Evolutionary conservation across 2,797 vertebrate genomes (phyloP), one percentile per base, ranked within the genome.

Genomic region (Syndactyla subalaris): DNA sequence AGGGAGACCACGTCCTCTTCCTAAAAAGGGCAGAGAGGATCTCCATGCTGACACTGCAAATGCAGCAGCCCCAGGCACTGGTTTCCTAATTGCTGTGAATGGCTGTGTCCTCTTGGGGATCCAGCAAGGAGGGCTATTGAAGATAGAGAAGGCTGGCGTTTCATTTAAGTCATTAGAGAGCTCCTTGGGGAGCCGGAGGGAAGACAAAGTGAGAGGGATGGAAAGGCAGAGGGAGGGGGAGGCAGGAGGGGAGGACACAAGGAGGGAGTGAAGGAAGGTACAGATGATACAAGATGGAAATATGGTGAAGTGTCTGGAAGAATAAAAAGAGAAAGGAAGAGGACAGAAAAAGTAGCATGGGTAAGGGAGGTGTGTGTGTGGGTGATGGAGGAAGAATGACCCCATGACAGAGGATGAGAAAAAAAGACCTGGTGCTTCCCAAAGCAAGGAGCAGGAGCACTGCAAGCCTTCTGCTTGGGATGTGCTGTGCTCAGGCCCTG

Each of bases 141-240:
- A 90, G 88, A 72, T 26, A 90, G 75, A 93, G 89, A n/a, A 27
- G 49, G 61, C 58, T 91, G 72, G 67, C 0, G 0, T 76, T 94
- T 88, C 79, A 62, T 92, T 96, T 80, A 90, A 92, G 32, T 83
- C 88, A 59, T 95, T 92, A 95, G 89, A 78, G 79, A 88, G 39
- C 23, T 96, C 79, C 77, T 58, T n/a, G 16, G 89, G 70, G 93
- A 95, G 34, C 45, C 74, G 58, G 54, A 68, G n/a, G 27, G 43
- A 43, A 92, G 72, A 74, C 18, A 70, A 49, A 92, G 30, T 52
- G 46, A 81, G 46, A 43, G 16, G 24, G 30, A 10, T 72, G 36
- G 55, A 62, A 34, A 7, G 14, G 27, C n/a, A 78, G 45, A 88
- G 32, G 41, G n/a, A 84, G 38, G 20, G 23, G n/a, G 55, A 92